phyloP scores from a whole-genome alignment of 2,797 vertebrate genomes.

The Malacoraja senta region DNA sequence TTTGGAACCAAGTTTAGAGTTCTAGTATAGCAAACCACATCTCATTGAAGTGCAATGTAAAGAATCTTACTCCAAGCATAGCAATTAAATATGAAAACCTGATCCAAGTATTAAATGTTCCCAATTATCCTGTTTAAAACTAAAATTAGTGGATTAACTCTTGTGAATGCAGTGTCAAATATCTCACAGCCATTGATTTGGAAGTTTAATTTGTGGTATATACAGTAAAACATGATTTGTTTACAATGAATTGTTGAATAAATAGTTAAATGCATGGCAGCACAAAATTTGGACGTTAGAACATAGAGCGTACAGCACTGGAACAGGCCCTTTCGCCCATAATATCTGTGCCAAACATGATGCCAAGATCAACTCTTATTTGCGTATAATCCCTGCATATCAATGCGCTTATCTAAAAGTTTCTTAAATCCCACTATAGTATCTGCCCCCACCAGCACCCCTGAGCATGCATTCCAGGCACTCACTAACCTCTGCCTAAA shows the following conservation, averaged over 20 bases:
- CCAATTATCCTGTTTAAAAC: conserved; percentile 9
- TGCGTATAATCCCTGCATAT: no score
- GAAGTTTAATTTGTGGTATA: neutral
- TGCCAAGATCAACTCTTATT: no score
- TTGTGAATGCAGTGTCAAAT: neutral
- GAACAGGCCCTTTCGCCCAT: no score
- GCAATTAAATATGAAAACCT: conserved; percentile 32
- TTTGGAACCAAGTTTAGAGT: neutral
- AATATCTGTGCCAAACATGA: no score
- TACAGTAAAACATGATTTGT: neutral
- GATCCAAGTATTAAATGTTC: conserved; percentile 26
- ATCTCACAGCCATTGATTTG: neutral
- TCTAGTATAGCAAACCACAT: conserved; percentile 22
- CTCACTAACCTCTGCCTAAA: no score
- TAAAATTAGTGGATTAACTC: neutral
- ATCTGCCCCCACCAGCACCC: no score
- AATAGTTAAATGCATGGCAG: neutral
- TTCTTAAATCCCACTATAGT: no score
- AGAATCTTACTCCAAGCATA: conserved; percentile 21
- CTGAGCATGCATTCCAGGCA: no score
- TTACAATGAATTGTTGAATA: neutral
- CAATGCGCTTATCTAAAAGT: no score
- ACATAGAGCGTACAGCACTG: no score
- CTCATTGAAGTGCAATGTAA: conserved; percentile 11
- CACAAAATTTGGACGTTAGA: neutral